Evolutionary conservation across 2,888 invertebrate genomes (phyloP).

Genomic region (Hemistola chrysoprasaria): DNA sequence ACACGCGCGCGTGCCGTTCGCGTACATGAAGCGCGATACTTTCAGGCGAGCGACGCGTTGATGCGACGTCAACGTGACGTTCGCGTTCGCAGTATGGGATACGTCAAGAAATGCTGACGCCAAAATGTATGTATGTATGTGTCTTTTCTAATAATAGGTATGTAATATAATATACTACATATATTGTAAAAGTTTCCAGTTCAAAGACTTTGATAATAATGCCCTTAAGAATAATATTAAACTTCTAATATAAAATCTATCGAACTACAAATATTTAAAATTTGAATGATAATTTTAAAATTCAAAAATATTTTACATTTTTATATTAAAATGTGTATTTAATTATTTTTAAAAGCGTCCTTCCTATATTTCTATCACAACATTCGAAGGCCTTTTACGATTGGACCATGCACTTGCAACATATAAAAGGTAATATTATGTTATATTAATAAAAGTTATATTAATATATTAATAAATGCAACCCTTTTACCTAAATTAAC

Average conservation of each 20-base stretch:
- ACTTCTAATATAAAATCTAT: constrained; percentile 30
- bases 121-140: too few species aligned
- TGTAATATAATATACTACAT: too few species aligned
- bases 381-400: constrained; percentile 73
- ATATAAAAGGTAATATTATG: constrained; percentile 43
- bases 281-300: constrained; percentile 18
- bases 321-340: constrained; percentile 15
- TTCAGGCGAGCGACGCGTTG: too few species aligned
- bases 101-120: too few species aligned
- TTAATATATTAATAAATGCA: constrained; percentile 3
- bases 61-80: too few species aligned
- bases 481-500: not conserved
- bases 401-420: constrained; percentile 78
- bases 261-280: constrained; percentile 25
- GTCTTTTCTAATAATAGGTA: too few species aligned
- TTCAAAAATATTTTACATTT: constrained; percentile 32
- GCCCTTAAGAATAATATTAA: constrained; percentile 7
- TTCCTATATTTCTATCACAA: constrained; percentile 72
- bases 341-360: constrained; percentile 49
- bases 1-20: too few species aligned
- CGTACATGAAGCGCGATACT: too few species aligned
- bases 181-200: too few species aligned
- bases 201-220: too few species aligned
- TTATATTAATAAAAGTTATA: too few species aligned
- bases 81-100: too few species aligned